A percentile compares a stretch with the other conserved stretches of the same genome.
phyloP scores from a whole-genome alignment of 1,140 invertebrate species.

The Megathymus violae region DNA sequence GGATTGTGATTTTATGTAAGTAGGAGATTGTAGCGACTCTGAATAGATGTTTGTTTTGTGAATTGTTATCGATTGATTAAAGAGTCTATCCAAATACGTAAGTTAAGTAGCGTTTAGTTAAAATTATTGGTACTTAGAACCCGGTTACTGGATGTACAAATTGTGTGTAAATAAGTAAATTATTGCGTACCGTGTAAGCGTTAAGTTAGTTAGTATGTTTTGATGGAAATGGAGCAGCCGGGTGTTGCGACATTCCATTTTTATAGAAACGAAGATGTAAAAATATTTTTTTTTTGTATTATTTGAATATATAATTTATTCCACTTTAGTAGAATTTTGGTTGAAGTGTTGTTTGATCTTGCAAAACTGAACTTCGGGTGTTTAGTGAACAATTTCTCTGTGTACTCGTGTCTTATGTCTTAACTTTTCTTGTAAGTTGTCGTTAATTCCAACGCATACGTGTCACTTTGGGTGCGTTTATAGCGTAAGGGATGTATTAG shows the following conservation, averaged over 20 bases:
- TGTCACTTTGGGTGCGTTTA: conserved; percentile 14
- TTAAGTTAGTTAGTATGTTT: conserved; percentile 69
- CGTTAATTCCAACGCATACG: background rate
- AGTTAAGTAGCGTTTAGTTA: conserved; percentile 71
- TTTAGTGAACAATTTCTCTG: conserved; percentile 50
- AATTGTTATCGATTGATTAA: conserved; percentile 76
- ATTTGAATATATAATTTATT: conserved; percentile 77
- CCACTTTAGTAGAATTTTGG: conserved; percentile 72
- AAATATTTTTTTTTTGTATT: conserved; percentile 62
- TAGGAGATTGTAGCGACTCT: conserved; percentile 49
- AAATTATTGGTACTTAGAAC: conserved; percentile 66
- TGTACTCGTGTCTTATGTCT: conserved; percentile 15
- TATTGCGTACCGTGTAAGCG: conserved; percentile 68
- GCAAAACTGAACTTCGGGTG: conserved; percentile 65
- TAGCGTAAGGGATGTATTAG: background rate
- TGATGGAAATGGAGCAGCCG: conserved; percentile 53
- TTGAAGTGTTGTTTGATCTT: conserved; percentile 63
- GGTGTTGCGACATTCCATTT: conserved; percentile 60
- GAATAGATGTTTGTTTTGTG: conserved; percentile 58
- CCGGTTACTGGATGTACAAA: conserved; percentile 77
- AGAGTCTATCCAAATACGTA: conserved; percentile 83
- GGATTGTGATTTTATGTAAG: conserved; percentile 73
- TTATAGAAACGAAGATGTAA: conserved; percentile 48
- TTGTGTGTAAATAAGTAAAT: conserved; percentile 80
- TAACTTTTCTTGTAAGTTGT: conserved; percentile 26